These are phyloP conservation scores for Heteromormyrus szaboi DNA, from an alignment of 2,797 vertebrate species.

Conservation along the genomic window DNA sequence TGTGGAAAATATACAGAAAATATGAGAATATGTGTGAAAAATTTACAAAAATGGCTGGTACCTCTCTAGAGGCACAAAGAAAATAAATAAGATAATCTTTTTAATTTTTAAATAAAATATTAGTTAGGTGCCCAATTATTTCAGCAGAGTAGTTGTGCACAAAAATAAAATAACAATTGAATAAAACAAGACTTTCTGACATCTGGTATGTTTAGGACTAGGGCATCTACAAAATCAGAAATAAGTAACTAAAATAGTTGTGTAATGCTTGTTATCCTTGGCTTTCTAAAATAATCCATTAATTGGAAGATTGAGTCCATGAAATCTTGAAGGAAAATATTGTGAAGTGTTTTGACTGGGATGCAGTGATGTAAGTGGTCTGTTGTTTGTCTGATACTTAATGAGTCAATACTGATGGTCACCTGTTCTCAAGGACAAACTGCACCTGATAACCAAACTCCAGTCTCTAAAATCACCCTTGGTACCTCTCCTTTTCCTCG, in stretches of 20 bases:
- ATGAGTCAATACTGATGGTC: not conserved
- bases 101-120: not conserved
- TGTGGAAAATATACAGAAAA: not conserved
- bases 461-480: not conserved
- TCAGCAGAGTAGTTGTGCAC: not conserved
- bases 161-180: not conserved
- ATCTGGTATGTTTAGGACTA: not conserved
- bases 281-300: not conserved
- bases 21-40: not conserved
- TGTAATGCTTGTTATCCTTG: not conserved
- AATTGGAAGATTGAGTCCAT: not conserved
- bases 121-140: not conserved
- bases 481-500: not conserved
- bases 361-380: not conserved
- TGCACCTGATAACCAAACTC: not conserved
- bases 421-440: not conserved
- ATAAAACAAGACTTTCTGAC: not conserved
- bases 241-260: not conserved
- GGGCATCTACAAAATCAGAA: not conserved
- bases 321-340: not conserved
- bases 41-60: not conserved
- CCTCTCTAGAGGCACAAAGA: not conserved
- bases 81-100: not conserved
- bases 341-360: not conserved
- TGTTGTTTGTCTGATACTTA: not conserved